Base-by-base conservation (phyloP, 2,113 vertebrate genomes). In the Carassius carassius region DNA sequence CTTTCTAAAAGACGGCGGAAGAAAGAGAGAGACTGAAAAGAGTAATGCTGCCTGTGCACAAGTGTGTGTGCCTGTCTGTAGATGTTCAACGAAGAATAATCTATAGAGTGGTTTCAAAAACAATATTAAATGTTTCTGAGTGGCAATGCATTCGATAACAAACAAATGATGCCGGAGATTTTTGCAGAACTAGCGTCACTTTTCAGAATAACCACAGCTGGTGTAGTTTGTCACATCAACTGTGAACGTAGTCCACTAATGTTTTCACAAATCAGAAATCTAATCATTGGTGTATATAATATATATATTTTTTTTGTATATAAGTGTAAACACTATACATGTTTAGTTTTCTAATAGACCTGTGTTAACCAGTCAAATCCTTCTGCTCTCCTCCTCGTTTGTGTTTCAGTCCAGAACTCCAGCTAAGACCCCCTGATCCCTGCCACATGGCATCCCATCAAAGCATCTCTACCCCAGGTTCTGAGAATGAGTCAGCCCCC, bases 401-500 rank as follows among this genome's bases (percentile, higher is more conserved):
- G 88, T 92, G 88, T 86, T 91, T 92, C 90, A 90, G 93, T 95
- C 94, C 93, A 89, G 91, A 92, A 91, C 90, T 94, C 90, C 92
- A 87, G 89, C 93, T 93, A 93, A 94, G 89, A 93, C 92, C 93
- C 90, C 44, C 89, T 93, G 91, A 93, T 94, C 93, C 93, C 91
- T 92, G 92, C 92, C 92, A 92, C 93, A 92, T 94, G 94, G 93
- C 92, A 85, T 89, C 90, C 92, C 91, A 92, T 94, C 93, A 94
- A 95, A 95, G 93, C 85, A 58, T 83, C 25, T 89, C 90, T 87
- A 91, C 89, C 91, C 90, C 87, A 89, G 92, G 90, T 89, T 92
- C 88, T 91, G 89, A 90, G 83, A 87, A 87, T 86, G 90, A 89
- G 88, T 91, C 93, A 92, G 87, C 86, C 88, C 87, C 91, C 90